phyloP scores from a whole-genome alignment of 2,888 invertebrate genomes.

The Philaethria dido region DNA sequence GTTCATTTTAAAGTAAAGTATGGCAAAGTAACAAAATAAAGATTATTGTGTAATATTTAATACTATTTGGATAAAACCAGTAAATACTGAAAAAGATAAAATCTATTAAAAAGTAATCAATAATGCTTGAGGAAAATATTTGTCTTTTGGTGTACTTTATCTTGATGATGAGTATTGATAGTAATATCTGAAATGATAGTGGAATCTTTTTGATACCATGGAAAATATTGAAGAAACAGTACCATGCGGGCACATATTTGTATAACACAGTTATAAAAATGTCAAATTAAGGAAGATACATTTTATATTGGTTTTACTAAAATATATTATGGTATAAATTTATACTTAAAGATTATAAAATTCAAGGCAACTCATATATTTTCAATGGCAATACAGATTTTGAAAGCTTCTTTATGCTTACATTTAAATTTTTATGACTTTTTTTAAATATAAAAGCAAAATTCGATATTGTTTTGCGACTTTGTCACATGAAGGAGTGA shows the following conservation, averaged over 20 bases:
- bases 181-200: not conserved
- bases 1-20: too few relatives aligned
- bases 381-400: not conserved
- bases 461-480: conserved; percentile 30
- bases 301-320: too few relatives aligned
- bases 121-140: conserved; percentile 9
- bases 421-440: not conserved
- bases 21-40: not conserved
- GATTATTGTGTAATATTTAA: not conserved
- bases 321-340: too few relatives aligned
- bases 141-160: not conserved
- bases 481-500: conserved; percentile 54
- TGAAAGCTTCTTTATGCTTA: not conserved
- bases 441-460: not conserved
- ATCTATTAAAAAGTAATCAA: not conserved
- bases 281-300: too few relatives aligned
- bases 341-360: too few relatives aligned
- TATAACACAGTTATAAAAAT: too few relatives aligned
- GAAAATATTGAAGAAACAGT: too few relatives aligned
- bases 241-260: too few relatives aligned
- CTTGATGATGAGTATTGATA: not conserved
- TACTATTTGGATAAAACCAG: not conserved
- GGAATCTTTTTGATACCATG: not conserved
- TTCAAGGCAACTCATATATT: not conserved
- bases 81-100: conserved; percentile 5